These are phyloP conservation scores for Sebastes glaucus DNA, from an alignment of 2,797 vertebrate species.

Conservation along the genomic window DNA sequence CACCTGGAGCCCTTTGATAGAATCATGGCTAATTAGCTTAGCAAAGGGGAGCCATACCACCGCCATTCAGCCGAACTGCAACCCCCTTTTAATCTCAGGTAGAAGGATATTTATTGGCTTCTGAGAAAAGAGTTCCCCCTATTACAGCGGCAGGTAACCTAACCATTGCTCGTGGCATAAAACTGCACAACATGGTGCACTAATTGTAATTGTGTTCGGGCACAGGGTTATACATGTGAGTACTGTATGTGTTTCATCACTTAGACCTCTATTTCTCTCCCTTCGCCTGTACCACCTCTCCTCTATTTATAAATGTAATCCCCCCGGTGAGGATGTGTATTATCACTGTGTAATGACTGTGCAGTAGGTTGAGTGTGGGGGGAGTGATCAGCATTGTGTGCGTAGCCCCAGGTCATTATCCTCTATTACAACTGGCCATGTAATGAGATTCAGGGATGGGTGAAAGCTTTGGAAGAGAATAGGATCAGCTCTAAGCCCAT, in stretches of 20 bases:
- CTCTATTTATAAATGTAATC: slow-evolving; percentile 68
- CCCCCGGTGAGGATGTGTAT: slow-evolving; percentile 64
- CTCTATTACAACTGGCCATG: slow-evolving; percentile 76
- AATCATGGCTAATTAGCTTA: slow-evolving; percentile 76
- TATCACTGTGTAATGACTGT: slow-evolving; percentile 75
- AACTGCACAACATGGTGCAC: slow-evolving; percentile 45
- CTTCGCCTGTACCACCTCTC: slow-evolving; percentile 44
- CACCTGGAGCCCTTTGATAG: slow-evolving; percentile 74
- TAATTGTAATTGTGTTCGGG: slow-evolving; percentile 20
- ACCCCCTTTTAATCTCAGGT: slow-evolving; percentile 59
- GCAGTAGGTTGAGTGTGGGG: slow-evolving; percentile 63
- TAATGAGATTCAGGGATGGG: slow-evolving; percentile 81
- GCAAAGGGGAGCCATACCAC: slow-evolving; percentile 50
- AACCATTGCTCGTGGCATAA: slow-evolving; percentile 18
- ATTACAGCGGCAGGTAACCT: slow-evolving; percentile 63
- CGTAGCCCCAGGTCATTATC: slow-evolving; percentile 74
- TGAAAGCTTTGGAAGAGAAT: slow-evolving; percentile 75
- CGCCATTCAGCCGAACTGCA: slow-evolving; percentile 50
- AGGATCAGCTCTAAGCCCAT: slow-evolving; percentile 72
- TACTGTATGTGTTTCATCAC: slow-evolving; percentile 40
- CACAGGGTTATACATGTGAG: slow-evolving; percentile 21
- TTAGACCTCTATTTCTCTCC: slow-evolving; percentile 37
- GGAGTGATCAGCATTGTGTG: slow-evolving; percentile 74
- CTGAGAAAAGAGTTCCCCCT: slow-evolving; percentile 45
- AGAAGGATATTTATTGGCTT: slow-evolving; percentile 59